Evolutionary conservation across 2,113 vertebrate genomes (phyloP).

Genomic region (Pygoscelis antarcticus): DNA sequence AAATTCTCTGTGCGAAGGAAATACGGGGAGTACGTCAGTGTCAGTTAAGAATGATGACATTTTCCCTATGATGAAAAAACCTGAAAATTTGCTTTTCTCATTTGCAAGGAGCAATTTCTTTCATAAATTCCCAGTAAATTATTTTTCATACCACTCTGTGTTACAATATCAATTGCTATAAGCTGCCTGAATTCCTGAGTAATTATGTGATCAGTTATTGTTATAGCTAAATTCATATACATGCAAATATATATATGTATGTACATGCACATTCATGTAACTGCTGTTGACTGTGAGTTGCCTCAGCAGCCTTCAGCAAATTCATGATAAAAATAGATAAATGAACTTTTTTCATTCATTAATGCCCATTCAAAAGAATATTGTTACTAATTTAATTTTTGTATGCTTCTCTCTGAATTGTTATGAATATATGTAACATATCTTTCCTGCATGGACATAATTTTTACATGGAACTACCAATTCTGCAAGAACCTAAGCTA

Average conservation of each 20-base stretch:
- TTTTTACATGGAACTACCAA: neutral
- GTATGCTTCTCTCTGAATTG: neutral
- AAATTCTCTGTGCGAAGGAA: neutral
- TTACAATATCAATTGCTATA: neutral
- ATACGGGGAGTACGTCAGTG: neutral
- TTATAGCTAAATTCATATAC: neutral
- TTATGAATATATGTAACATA: neutral
- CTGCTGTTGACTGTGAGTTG: neutral
- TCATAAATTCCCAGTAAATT: neutral
- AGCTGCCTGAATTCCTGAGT: constrained; percentile 1
- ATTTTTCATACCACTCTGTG: neutral
- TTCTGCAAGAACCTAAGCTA: neutral
- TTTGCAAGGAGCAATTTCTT: neutral
- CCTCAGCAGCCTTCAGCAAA: constrained; percentile 1
- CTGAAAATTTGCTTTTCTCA: neutral
- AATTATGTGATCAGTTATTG: constrained; percentile 37
- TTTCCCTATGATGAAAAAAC: neutral
- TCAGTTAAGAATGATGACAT: neutral
- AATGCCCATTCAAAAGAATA: neutral
- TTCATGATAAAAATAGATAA: neutral
- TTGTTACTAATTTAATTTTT: neutral
- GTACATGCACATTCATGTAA: neutral
- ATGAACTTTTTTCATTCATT: neutral
- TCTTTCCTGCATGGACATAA: neutral
- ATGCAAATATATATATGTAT: neutral